Evolutionary conservation across 2,797 vertebrate species (phyloP).

Genomic region (Antrozous pallidus): DNA sequence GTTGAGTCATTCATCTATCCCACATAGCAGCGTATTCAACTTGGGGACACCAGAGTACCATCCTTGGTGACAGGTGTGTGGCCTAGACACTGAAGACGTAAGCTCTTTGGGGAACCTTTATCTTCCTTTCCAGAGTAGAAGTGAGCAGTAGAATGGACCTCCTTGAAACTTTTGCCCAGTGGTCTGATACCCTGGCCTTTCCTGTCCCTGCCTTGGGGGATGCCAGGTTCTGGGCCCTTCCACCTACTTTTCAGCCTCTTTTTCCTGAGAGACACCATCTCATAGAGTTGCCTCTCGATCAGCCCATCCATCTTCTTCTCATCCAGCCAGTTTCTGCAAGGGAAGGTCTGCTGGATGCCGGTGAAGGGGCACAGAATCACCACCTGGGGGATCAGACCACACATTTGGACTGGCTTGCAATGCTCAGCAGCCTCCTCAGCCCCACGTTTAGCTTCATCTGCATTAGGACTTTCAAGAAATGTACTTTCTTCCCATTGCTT

Average conservation of each 20-base stretch:
- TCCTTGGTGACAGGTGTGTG: not conserved
- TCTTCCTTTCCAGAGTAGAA: not conserved
- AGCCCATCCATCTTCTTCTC: slow-evolving; percentile 95
- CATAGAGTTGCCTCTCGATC: slow-evolving; percentile 95
- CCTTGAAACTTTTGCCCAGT: not conserved
- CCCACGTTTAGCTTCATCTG: rapidly evolving
- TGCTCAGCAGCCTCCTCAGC: not conserved
- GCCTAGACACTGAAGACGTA: not conserved
- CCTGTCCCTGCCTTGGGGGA: not conserved
- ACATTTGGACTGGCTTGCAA: not conserved
- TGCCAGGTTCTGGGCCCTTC: not conserved
- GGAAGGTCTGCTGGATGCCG: slow-evolving; percentile 96
- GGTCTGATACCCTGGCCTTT: not conserved
- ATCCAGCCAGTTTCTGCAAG: slow-evolving; percentile 94
- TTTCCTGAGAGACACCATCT: slow-evolving; percentile 96
- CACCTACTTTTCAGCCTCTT: slow-evolving; percentile 93
- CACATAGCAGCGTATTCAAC: not conserved
- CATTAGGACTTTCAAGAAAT: not conserved
- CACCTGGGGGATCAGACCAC: slow-evolving; percentile 83
- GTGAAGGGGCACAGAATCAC: slow-evolving; percentile 96
- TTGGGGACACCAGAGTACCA: not conserved
- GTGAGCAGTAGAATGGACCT: not conserved
- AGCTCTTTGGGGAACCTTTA: not conserved
- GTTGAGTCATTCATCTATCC: not conserved
- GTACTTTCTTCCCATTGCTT: not conserved